Percentiles rank a stretch among this genome's conserved stretches.
Evolutionary conservation across 1,140 invertebrate species (phyloP).

Genomic region (Lepidurus couesii): DNA sequence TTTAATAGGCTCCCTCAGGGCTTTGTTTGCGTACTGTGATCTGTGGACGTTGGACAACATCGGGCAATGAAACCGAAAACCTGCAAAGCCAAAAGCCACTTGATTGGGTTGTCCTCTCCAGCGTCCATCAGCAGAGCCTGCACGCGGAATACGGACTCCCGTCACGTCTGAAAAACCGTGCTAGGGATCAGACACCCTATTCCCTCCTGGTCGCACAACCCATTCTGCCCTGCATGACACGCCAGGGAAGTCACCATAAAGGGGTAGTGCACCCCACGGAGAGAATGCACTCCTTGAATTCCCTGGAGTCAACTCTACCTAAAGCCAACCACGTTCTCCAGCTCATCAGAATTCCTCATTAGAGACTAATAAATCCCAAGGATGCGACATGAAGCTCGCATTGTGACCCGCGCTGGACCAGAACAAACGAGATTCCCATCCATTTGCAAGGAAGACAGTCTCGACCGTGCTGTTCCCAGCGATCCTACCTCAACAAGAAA

Average conservation of each 20-base stretch:
- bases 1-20: not conserved
- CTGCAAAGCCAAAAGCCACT: no score
- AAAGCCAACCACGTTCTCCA: conserved; percentile 7
- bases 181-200: no score
- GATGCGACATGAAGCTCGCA: not conserved
- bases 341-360: conserved; percentile 15
- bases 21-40: no score
- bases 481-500: not conserved
- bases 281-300: not conserved
- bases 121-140: no score
- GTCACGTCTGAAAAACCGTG: no score
- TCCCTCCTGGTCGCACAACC: no score
- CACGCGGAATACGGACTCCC: no score
- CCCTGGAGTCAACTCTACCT: not conserved
- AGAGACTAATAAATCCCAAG: conserved; percentile 5
- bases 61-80: no score
- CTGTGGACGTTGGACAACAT: no score
- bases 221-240: no score
- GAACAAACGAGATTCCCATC: conserved; percentile 2
- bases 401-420: not conserved
- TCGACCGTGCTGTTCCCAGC: not conserved
- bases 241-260: no score
- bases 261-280: not conserved
- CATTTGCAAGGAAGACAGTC: not conserved
- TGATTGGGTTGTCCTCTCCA: no score